A percentile compares a stretch with the other conserved stretches of the same genome.
Evolutionary conservation across 2,888 invertebrate species (phyloP).

Genomic region (Panorpa germanica): DNA sequence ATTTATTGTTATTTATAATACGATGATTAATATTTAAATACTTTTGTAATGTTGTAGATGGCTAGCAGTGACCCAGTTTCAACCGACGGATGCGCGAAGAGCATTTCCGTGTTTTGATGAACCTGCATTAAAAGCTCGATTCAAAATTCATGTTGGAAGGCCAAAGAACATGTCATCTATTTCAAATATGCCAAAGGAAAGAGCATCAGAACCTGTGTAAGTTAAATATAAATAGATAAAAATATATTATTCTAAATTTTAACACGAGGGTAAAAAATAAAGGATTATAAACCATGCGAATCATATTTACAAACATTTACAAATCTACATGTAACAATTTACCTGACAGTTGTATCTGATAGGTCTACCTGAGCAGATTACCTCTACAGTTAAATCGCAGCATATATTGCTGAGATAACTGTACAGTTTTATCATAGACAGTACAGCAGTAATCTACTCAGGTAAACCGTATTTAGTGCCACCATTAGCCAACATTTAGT

Average conservation of each 20-base stretch:
- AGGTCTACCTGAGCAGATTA: too few relatives aligned
- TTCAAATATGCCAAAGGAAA: constrained; percentile 54
- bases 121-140: constrained; percentile 63
- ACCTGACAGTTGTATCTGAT: too few relatives aligned
- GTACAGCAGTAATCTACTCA: too few relatives aligned
- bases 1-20: constrained; percentile 2
- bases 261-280: too few relatives aligned
- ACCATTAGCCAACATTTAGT: too few relatives aligned
- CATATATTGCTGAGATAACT: too few relatives aligned
- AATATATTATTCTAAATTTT: neutral
- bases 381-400: too few relatives aligned
- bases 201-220: constrained; percentile 30
- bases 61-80: constrained; percentile 68
- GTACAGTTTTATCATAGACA: too few relatives aligned
- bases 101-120: constrained; percentile 83
- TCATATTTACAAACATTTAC: too few relatives aligned
- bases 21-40: constrained; percentile 9
- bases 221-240: constrained; percentile 16
- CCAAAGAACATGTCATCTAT: constrained; percentile 51
- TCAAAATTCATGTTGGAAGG: constrained; percentile 57
- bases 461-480: too few relatives aligned
- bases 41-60: constrained; percentile 31
- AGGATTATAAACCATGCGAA: too few relatives aligned
- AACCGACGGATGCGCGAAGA: constrained; percentile 60
- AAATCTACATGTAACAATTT: too few relatives aligned